Base-by-base conservation (phyloP, 2,113 vertebrate species). In the Hippocampus zosterae region DNA sequence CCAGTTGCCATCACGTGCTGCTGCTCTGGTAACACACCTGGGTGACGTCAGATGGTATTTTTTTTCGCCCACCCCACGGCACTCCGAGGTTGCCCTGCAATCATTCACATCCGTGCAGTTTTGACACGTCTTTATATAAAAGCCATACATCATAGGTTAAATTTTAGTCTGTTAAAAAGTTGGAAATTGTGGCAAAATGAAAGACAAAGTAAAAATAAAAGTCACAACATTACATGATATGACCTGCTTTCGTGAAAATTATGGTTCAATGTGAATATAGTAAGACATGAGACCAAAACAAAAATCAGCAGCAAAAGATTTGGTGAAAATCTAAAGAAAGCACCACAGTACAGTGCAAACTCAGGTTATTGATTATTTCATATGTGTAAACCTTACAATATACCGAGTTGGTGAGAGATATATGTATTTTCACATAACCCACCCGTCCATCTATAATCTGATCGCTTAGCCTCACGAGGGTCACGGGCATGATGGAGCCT, bases 101-200 rank as follows among this genome's bases (percentile, higher is more conserved):
- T 93, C 85, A 84, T 85, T 93, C 92, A 93, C 84, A 69, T 85
- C 84, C 77, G 69, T 76, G 77, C 72, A 53, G 77, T 68, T 90
- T 88, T 92, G 91, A 90, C 92, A 92, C 78, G 60, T 89, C 88
- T 81, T 81, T 91, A 86, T 90, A 92, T 90, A 90, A 89, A 91
- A 87, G 91, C 86, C 89, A 92, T 93, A 84, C 81, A 91, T 93
- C 90, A 92, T 80, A 72, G 73, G 76, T 83, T 74, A 64, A 82
- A 85, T 82, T 77, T 87, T 55, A 78, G 75, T 81, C 72, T 71
- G 57, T 64, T 60, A 48, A 82, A 85, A 82, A 84, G 79, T 84
- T 85, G 70, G 53, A 81, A 69, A 70, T 44, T 76, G 68, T 62
- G 66, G 65, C 63, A 86, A 87, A 87, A 73, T 75, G 65, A 84